phyloP scores from a whole-genome alignment of 1,140 invertebrate genomes.

The Halotydeus destructor region DNA sequence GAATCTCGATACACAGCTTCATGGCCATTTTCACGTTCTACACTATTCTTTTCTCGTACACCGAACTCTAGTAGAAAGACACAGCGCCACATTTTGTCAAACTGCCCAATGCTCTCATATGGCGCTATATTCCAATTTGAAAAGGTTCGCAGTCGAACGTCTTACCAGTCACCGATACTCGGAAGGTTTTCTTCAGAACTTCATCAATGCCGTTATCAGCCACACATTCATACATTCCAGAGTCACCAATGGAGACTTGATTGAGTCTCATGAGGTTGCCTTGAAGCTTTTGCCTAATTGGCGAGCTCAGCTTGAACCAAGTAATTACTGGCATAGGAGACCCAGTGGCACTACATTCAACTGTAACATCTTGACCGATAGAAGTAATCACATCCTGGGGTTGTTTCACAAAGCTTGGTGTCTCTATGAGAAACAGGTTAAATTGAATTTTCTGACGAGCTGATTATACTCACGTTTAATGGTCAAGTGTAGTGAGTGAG shows the following conservation, averaged over 20 bases:
- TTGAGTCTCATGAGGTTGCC: no score
- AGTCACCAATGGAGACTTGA: no score
- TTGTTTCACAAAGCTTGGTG: conserved; percentile 14
- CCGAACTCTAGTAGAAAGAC: no score
- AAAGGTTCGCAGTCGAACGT: no score
- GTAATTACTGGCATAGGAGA: conserved; percentile 14
- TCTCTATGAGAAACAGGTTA: conserved; percentile 6
- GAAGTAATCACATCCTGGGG: conserved; percentile 7
- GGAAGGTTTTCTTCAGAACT: conserved; percentile 7
- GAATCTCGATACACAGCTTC: no score
- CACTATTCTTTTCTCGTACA: no score
- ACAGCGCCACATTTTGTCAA: no score
- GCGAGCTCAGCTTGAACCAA: no score
- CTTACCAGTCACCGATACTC: conserved; percentile 8
- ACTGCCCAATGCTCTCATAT: no score
- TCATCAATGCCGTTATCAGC: conserved; percentile 13
- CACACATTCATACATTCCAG: conserved; percentile 9
- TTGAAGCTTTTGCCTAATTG: no score
- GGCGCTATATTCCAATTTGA: no score
- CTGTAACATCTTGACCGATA: conserved; percentile 6
- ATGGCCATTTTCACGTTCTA: no score
- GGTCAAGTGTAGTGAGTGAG: neutral
- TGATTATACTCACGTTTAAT: conserved; percentile 6
- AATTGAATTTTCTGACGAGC: neutral
- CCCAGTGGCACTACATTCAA: conserved; percentile 15